Evolutionary conservation across 2,113 vertebrate species (phyloP).

Genomic region (Struthidea cinerea): DNA sequence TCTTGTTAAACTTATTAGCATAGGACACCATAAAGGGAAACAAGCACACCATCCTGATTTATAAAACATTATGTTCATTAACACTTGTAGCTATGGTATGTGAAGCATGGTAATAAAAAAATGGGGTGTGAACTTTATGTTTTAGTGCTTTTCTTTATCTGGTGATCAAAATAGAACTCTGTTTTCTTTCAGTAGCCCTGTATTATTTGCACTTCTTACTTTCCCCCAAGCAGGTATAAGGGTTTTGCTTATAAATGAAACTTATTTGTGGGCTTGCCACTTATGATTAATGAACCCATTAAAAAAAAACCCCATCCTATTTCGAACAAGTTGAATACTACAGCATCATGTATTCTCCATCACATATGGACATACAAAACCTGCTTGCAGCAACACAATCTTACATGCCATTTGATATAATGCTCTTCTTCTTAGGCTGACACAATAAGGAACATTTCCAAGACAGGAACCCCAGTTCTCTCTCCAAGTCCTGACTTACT

Average conservation of each 20-base stretch:
- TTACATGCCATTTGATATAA: not conserved
- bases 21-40: constrained; percentile 32
- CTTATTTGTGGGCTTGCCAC: not conserved
- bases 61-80: constrained; percentile 30
- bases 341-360: not conserved
- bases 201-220: not conserved
- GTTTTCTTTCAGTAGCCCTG: not conserved
- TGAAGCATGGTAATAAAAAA: not conserved
- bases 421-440: not conserved
- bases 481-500: not conserved
- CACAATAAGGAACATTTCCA: not conserved
- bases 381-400: not conserved
- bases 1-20: constrained; percentile 49
- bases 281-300: not conserved
- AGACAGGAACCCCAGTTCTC: not conserved
- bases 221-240: not conserved
- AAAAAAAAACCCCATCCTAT: not conserved
- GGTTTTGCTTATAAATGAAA: not conserved
- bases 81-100: not conserved
- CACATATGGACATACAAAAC: not conserved
- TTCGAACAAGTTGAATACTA: not conserved
- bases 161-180: not conserved
- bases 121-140: not conserved
- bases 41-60: constrained; percentile 6
- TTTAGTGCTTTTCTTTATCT: not conserved